Conservation (phyloP, 2,888 invertebrate species). For the Pachymerium ferrugineum region DNA sequence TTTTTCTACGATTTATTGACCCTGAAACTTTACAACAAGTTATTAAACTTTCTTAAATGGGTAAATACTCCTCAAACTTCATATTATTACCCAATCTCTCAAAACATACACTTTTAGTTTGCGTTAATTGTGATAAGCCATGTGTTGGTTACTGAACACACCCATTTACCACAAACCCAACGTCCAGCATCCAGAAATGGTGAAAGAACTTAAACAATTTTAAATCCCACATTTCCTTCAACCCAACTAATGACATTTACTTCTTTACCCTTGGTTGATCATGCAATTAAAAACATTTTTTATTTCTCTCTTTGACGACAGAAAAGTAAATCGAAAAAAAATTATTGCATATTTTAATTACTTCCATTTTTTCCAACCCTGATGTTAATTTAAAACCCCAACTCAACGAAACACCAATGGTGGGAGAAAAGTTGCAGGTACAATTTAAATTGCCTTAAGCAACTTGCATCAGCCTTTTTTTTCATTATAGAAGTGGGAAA, state of each 20-base stretch:
- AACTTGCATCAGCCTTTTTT: background rate
- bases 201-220: constrained; percentile 7
- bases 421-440: too few relatives aligned
- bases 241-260: background rate
- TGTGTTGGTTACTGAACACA: constrained; percentile 11
- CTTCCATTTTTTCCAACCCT: too few relatives aligned
- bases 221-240: background rate
- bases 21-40: constrained; percentile 1
- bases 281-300: background rate
- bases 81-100: too few relatives aligned
- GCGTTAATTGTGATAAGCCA: too few relatives aligned
- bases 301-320: background rate
- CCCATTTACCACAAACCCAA: background rate
- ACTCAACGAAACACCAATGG: too few relatives aligned
- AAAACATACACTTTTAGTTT: too few relatives aligned
- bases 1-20: constrained; percentile 6
- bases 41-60: background rate
- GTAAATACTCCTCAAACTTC: too few relatives aligned
- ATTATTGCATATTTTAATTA: background rate
- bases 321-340: background rate
- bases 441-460: too few relatives aligned
- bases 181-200: constrained; percentile 20
- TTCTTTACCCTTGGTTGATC: background rate
- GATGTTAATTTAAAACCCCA: too few relatives aligned
- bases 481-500: too few relatives aligned